phyloP scores from a whole-genome alignment of 2,113 vertebrate species.

The Dendropsophus ebraccatus region DNA sequence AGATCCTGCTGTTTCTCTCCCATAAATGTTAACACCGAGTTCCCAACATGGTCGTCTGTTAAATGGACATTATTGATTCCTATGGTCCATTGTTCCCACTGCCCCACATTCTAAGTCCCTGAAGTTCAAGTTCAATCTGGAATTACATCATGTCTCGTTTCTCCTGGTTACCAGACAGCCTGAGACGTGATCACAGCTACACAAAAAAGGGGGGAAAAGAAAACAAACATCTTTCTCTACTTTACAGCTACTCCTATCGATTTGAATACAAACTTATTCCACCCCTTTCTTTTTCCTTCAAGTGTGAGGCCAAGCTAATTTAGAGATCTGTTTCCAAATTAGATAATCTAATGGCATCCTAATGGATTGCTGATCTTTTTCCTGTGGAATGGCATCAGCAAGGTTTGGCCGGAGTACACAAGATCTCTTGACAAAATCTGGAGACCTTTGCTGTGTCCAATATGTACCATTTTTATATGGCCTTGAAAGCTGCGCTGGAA shows the following conservation, averaged over 20 bases:
- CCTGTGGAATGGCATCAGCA: conserved; percentile 89
- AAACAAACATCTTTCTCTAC: conserved; percentile 87
- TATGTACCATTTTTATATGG: conserved; percentile 65
- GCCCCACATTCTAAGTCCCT: conserved; percentile 76
- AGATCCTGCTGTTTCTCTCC: conserved; percentile 72
- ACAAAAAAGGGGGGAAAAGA: conserved; percentile 69
- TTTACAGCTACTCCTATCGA: conserved; percentile 81
- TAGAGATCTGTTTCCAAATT: conserved; percentile 97
- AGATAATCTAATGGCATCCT: conserved; percentile 99
- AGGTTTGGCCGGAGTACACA: conserved; percentile 87
- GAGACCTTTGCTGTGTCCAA: conserved; percentile 73
- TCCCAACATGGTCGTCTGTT: conserved; percentile 84
- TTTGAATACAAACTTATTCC: conserved; percentile 81
- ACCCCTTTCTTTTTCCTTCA: conserved; percentile 70
- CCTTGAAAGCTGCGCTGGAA: conserved; percentile 62
- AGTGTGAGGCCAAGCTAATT: conserved; percentile 88
- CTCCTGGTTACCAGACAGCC: conserved; percentile 90
- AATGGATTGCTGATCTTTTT: conserved; percentile 99
- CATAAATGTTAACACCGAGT: conserved; percentile 78
- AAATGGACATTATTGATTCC: conserved; percentile 87
- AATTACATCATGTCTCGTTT: conserved; percentile 95
- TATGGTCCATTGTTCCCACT: conserved; percentile 83
- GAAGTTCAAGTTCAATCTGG: conserved; percentile 90
- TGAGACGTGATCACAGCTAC: conserved; percentile 88
- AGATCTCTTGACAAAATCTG: conserved; percentile 78